A percentile compares a stretch with the other conserved stretches of the same genome.
Conservation (phyloP, 2,888 invertebrate genomes). For the Eulithis testata region DNA sequence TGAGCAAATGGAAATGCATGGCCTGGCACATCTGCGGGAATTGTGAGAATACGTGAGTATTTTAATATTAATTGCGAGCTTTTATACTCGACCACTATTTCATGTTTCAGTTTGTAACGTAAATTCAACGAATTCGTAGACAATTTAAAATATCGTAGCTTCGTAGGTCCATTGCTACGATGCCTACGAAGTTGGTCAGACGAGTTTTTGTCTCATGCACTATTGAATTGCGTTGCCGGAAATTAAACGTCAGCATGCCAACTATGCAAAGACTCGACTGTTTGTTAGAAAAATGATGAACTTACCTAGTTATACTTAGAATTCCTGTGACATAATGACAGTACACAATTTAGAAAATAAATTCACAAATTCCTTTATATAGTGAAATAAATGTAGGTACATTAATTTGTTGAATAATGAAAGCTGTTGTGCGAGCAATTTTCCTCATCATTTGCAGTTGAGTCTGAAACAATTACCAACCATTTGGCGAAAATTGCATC, state of each 20-base stretch:
- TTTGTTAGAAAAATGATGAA: slow-evolving; percentile 3
- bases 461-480: slow-evolving; percentile 16
- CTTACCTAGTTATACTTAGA: not conserved
- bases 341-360: not conserved
- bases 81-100: too few relatives aligned
- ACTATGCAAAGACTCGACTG: slow-evolving; percentile 18
- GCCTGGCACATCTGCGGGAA: too few relatives aligned
- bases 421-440: not conserved
- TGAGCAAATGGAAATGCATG: too few relatives aligned
- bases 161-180: slow-evolving; percentile 19
- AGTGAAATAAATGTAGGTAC: too few relatives aligned
- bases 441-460: slow-evolving; percentile 10
- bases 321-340: not conserved
- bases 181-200: not conserved
- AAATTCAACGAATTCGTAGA: slow-evolving; percentile 5
- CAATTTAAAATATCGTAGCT: slow-evolving; percentile 7
- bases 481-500: slow-evolving; percentile 19
- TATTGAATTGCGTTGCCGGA: slow-evolving; percentile 31
- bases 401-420: not conserved
- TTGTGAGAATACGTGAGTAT: too few relatives aligned
- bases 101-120: too few relatives aligned
- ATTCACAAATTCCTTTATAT: too few relatives aligned
- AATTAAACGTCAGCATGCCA: slow-evolving; percentile 29
- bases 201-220: slow-evolving; percentile 27
- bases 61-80: too few relatives aligned